phyloP scores from a whole-genome alignment of 2,888 invertebrate species.

The Chaetoderma sp. region DNA sequence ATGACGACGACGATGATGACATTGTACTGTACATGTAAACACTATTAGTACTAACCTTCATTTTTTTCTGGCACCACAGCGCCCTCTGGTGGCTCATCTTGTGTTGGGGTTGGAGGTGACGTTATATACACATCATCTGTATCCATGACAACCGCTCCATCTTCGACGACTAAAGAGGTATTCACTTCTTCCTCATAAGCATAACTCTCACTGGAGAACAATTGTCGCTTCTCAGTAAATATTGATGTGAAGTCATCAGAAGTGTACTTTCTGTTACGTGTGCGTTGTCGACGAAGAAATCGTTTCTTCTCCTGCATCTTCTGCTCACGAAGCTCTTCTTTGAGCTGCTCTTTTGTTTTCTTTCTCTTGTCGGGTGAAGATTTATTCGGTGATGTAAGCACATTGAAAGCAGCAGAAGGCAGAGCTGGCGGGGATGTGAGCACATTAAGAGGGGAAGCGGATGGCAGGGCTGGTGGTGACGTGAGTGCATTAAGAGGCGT shows the following conservation, averaged over 20 bases:
- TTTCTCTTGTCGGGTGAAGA: no score
- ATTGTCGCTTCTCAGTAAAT: slow-evolving; percentile 53
- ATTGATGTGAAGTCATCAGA: slow-evolving; percentile 69
- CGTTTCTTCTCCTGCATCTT: slow-evolving; percentile 63
- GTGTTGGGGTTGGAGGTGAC: slow-evolving; percentile 40
- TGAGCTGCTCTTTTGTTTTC: slow-evolving; percentile 61
- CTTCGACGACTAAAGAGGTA: slow-evolving; percentile 39
- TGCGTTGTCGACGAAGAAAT: slow-evolving; percentile 64
- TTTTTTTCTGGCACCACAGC: no score
- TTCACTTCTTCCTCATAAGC: slow-evolving; percentile 29
- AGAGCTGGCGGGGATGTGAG: no score
- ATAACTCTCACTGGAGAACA: slow-evolving; percentile 44
- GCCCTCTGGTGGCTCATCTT: slow-evolving; percentile 32
- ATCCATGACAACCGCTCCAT: slow-evolving; percentile 37
- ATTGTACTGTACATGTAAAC: no score
- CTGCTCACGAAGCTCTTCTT: slow-evolving; percentile 62
- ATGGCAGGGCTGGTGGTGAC: no score
- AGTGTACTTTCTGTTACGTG: slow-evolving; percentile 65
- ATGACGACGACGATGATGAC: no score
- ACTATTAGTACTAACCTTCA: no score
- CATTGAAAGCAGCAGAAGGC: no score
- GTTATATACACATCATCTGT: slow-evolving; percentile 30
- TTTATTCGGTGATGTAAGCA: no score
- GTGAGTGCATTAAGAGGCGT: no score
- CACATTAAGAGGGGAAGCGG: no score